These are phyloP conservation scores for Anoplolepis gracilipes DNA, from an alignment of 1,140 invertebrate species.

Conservation along the genomic window DNA sequence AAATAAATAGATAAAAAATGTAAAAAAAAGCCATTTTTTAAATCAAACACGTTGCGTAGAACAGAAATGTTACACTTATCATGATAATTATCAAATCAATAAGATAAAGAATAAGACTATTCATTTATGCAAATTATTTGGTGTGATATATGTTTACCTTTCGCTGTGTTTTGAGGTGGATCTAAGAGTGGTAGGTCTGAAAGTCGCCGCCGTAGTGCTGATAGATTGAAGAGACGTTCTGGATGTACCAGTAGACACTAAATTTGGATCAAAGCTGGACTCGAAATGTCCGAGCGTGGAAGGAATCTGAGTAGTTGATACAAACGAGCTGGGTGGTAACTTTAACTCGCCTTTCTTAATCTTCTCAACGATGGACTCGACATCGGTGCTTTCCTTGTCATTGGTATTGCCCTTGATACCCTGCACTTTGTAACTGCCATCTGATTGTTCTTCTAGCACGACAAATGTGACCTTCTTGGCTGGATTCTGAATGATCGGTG, in stretches of 20 bases:
- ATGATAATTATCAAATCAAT: neutral
- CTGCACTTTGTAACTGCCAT: slow-evolving; percentile 93
- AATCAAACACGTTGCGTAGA: neutral
- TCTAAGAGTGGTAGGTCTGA: slow-evolving; percentile 77
- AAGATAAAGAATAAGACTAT: neutral
- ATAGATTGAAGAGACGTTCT: slow-evolving; percentile 11
- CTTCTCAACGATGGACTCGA: slow-evolving; percentile 92
- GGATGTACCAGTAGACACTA: slow-evolving; percentile 14
- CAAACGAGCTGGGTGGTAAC: slow-evolving; percentile 88
- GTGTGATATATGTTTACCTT: slow-evolving; percentile 63
- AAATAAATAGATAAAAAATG: neutral
- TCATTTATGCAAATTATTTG: neutral
- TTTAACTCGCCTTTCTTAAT: slow-evolving; percentile 93
- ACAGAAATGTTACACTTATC: neutral
- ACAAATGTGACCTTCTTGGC: slow-evolving; percentile 95
- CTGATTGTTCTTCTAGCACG: slow-evolving; percentile 93
- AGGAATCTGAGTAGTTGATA: slow-evolving; percentile 33
- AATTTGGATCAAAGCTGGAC: slow-evolving; percentile 54
- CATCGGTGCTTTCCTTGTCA: slow-evolving; percentile 90
- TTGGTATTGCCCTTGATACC: slow-evolving; percentile 89
- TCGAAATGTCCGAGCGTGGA: slow-evolving; percentile 45
- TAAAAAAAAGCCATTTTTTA: neutral
- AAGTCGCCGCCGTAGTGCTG: slow-evolving; percentile 65
- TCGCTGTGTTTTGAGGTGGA: slow-evolving; percentile 63
- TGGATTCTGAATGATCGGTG: slow-evolving; percentile 85